Conservation (phyloP, 2,113 vertebrate genomes). For the Sphyrna mokarran region DNA sequence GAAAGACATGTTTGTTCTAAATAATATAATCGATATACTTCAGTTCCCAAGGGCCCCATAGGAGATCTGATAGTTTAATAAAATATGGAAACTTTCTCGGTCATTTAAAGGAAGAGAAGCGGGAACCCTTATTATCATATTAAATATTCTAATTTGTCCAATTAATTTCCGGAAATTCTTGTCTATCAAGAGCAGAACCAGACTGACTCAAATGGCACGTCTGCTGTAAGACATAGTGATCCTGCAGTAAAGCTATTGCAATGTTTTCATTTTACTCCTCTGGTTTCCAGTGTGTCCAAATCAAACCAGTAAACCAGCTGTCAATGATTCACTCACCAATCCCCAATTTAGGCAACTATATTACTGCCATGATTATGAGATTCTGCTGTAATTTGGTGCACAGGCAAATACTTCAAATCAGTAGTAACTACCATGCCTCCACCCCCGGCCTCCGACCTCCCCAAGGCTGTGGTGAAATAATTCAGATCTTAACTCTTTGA, state of each 20-base stretch:
- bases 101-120: neutral
- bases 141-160: neutral
- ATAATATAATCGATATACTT: neutral
- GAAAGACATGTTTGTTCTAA: neutral
- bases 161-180: neutral
- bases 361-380: constrained; percentile 22
- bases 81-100: neutral
- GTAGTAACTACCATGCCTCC: neutral
- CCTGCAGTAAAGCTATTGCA: neutral
- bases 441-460: no score
- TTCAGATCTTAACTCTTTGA: neutral
- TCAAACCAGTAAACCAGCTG: neutral
- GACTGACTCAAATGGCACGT: neutral
- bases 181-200: neutral
- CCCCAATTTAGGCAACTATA: neutral
- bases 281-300: neutral
- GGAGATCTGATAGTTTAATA: neutral
- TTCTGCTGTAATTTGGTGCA: neutral
- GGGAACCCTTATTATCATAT: neutral
- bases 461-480: neutral
- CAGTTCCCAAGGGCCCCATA: neutral
- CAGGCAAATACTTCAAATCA: neutral
- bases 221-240: neutral
- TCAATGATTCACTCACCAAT: constrained; percentile 11
- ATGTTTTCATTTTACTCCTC: neutral